phyloP scores from a whole-genome alignment of 2,797 vertebrate species.

The Coracias cyanogaster region DNA sequence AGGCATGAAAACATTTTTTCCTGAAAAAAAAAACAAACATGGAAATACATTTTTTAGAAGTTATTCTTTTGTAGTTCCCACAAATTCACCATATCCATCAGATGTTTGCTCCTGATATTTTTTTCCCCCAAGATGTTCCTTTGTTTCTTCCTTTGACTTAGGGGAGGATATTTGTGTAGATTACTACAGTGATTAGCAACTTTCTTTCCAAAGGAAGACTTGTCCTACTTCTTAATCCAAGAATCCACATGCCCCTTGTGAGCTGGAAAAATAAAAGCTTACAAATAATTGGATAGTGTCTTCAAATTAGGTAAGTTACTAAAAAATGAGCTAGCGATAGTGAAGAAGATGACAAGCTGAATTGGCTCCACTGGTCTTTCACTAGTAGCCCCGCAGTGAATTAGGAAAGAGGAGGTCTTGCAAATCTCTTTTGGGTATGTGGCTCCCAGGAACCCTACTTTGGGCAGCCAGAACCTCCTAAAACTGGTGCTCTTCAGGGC shows the following conservation, averaged over 20 bases:
- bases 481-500: neutral
- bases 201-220: neutral
- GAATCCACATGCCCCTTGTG: neutral
- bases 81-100: neutral
- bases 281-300: neutral
- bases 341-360: neutral
- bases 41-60: neutral
- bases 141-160: neutral
- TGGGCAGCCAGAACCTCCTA: neutral
- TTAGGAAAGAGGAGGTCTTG: neutral
- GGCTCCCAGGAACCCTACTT: neutral
- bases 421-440: neutral
- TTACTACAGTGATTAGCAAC: neutral
- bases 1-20: neutral
- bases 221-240: neutral
- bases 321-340: neutral
- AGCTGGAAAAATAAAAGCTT: neutral
- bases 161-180: neutral
- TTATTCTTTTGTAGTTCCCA: neutral
- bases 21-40: neutral
- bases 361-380: neutral
- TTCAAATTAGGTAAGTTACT: neutral
- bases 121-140: accelerated
- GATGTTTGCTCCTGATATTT: neutral
- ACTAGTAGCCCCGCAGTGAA: neutral